Evolutionary conservation across 2,888 invertebrate genomes (phyloP).

Genomic region (Hetaerina titia): DNA sequence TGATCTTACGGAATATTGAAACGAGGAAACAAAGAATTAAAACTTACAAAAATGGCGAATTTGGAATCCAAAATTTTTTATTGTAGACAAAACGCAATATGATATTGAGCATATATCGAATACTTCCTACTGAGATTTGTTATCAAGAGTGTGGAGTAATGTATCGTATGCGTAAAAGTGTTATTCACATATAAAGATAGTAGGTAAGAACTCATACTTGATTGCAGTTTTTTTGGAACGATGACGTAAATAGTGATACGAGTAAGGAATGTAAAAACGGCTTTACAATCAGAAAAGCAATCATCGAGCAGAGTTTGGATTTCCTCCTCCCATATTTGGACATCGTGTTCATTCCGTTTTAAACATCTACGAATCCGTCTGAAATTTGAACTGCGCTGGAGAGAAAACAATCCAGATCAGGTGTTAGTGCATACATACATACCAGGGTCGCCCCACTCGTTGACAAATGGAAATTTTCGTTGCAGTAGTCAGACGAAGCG

Average conservation of each 20-base stretch:
- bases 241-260: not conserved
- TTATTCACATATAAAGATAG: too few species aligned
- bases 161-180: too few species aligned
- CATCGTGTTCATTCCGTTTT: not conserved
- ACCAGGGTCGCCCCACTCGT: not conserved
- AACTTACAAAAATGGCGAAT: too few species aligned
- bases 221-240: too few species aligned
- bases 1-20: too few species aligned
- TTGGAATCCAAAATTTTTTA: too few species aligned
- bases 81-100: too few species aligned
- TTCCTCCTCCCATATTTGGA: not conserved
- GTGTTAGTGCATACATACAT: not conserved
- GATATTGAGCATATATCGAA: too few species aligned
- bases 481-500: not conserved
- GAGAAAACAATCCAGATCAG: not conserved
- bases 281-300: not conserved
- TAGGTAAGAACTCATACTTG: too few species aligned
- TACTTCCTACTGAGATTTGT: too few species aligned
- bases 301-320: not conserved
- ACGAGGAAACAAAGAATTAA: too few species aligned
- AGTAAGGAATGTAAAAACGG: not conserved
- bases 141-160: too few species aligned
- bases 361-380: not conserved
- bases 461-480: not conserved
- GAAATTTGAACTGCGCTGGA: not conserved